Base-by-base conservation (phyloP, 1,140 invertebrate species). In the Drosophila novamexicana region DNA sequence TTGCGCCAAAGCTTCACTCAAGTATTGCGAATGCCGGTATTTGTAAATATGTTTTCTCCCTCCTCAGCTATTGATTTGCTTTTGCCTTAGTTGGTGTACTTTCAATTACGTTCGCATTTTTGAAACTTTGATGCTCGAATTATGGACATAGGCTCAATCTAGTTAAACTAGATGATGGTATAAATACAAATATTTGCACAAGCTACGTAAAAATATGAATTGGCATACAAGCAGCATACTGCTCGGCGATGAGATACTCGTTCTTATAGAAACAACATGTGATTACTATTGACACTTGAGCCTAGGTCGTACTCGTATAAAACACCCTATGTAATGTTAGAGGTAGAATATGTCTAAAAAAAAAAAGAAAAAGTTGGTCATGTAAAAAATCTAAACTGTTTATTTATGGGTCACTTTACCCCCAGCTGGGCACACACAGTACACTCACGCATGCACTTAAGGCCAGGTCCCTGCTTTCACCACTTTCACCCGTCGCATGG, bases 361-460 rank as follows among this genome's bases (percentile, higher is more conserved):
- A 29, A 49, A 22, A 10, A 16, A 39, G 72, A 67, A 77, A 54
- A 73, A 66, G 62, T 71, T 59, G 75, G 52, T 62, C 68, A 42
- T 64, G 32, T 52, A 22, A 54, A 71, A 81, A 86, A 75, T 66
- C 18, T 70, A 80, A 80, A 78, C 77, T 88, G 83, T 89, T 89
- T 88, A 79, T 84, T 88, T 88, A 89, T 73, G 84, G 83, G 83
- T 88, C 83, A 89, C 69, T 76, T 84, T 89, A 77, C 77, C 77
- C 79, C 79, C 79, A 79, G 81, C 67, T 86, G 83, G 56, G 74
- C 64, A 77, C 63, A 75, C 64, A 74, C 66, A 32, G 29, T 36
- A 64, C 34, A 47, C 50, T 40, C 45, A 69, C 68, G 59, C 61
- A 72, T 82, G 67, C 62, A 74, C 69, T 77, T 70, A 66, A 66